Evolutionary conservation across 1,140 invertebrate species (phyloP), one percentile per base, ranked within the genome.

Genomic region (Papilio xuthus): DNA sequence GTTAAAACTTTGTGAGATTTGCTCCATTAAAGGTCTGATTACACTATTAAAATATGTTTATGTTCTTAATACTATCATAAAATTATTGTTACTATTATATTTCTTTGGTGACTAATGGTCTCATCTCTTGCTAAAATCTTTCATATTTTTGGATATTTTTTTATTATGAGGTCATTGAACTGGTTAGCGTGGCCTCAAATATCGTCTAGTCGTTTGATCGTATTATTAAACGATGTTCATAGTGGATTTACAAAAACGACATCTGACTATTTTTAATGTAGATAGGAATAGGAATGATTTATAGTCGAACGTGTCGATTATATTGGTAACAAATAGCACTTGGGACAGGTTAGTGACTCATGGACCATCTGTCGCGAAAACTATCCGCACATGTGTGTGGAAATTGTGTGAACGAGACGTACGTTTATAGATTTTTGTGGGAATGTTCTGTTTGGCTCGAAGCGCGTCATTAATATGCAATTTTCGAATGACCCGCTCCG

Each of bases 281-380:
- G 74, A 83, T 81, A 84, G 78, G 82, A 81, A 80, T 79, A 78
- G 75, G 75, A 83, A 86, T 88, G 84, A 88, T 86, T 88, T 88
- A 88, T 87, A 82, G 86, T 81, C 79, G 84, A 84, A 85, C 85
- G 83, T 86, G 77, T 88, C 85, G 83, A 85, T 88, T 85, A 86
- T 84, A 85, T 83, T 87, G 83, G 87, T 87, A 89, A 86, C 81
- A 83, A 80, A 86, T 83, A 83, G 80, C 76, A 81, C 81, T 78
- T 71, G 81, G 79, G 88, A 88, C 92, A 89, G 90, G 92, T 93
- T 92, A 80, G 89, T 93, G 92, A 93, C 67, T 93, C 91, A 93
- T 77, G 71, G 81, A 84, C 91, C 92, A 93, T 92, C 89, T 93
- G 91, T 89, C 86, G 92, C 89, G 88, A 90, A 91, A 89, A 91